Evolutionary conservation across 2,797 vertebrate species (phyloP).

Genomic region (Lacerta bilineata): DNA sequence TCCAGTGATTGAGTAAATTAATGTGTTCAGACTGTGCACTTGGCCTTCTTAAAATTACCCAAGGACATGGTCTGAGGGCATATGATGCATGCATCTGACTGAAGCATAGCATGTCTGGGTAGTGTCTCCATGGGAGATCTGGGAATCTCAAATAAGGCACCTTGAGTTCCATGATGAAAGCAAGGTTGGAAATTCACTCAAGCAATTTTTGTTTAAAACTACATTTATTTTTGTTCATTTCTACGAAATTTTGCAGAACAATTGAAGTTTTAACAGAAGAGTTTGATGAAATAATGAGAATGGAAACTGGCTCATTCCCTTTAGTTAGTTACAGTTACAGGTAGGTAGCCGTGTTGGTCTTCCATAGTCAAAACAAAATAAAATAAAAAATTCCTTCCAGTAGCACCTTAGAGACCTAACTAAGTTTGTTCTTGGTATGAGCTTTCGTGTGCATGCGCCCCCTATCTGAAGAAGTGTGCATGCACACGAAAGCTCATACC

Average conservation of each 20-base stretch:
- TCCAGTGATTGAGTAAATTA: background rate
- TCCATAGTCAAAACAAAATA: too few species aligned
- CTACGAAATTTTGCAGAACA: conserved; percentile 39
- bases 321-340: background rate
- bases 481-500: too few species aligned
- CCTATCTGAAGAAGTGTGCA: too few species aligned
- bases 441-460: too few species aligned
- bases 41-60: background rate
- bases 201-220: conserved; percentile 2
- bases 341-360: too few species aligned
- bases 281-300: conserved; percentile 41
- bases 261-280: conserved; percentile 46
- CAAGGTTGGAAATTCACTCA: conserved; percentile 4
- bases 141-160: background rate
- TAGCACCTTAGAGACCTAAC: too few species aligned
- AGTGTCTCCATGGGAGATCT: background rate
- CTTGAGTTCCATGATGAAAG: too few species aligned
- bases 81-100: conserved; percentile 3
- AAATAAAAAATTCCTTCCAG: too few species aligned
- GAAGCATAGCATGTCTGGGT: background rate
- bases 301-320: conserved; percentile 34
- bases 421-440: too few species aligned
- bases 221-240: conserved; percentile 28
- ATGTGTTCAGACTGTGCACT: background rate
- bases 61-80: background rate